Percentiles rank a stretch among this genome's conserved stretches.
phyloP scores from a whole-genome alignment of 2,888 invertebrate genomes.

The Lydus trimaculatus region DNA sequence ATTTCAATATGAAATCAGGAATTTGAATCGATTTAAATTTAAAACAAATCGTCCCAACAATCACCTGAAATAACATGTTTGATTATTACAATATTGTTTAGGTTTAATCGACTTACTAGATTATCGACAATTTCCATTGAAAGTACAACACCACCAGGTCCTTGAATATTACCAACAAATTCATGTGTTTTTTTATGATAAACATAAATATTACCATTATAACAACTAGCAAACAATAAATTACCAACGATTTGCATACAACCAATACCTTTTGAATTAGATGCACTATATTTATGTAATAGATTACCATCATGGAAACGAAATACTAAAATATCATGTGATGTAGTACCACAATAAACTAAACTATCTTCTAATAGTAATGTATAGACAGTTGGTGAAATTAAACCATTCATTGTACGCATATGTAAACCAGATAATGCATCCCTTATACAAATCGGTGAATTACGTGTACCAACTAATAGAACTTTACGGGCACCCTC shows the following conservation, averaged over 20 bases:
- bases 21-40: conserved; percentile 40
- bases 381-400: conserved; percentile 73
- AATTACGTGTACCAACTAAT: conserved; percentile 74
- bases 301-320: conserved; percentile 74
- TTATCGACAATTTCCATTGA: conserved; percentile 72
- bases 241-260: conserved; percentile 72
- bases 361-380: conserved; percentile 71
- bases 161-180: conserved; percentile 70
- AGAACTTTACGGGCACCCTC: conserved; percentile 77
- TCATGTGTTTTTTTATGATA: conserved; percentile 65
- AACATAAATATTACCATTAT: conserved; percentile 80
- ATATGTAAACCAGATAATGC: conserved; percentile 74
- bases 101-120: conserved; percentile 62
- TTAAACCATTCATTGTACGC: conserved; percentile 67
- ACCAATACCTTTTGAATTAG: conserved; percentile 69
- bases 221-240: conserved; percentile 75
- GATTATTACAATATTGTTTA: neutral
- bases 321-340: conserved; percentile 74
- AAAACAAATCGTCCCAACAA: conserved; percentile 45
- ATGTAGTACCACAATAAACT: conserved; percentile 80
- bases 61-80: conserved; percentile 38
- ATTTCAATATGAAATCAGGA: conserved; percentile 34
- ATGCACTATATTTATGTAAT: conserved; percentile 51
- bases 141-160: conserved; percentile 75
- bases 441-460: conserved; percentile 75